These are phyloP conservation scores for Nasua narica DNA, from an alignment of 2,797 vertebrate genomes.

Conservation along the genomic window DNA sequence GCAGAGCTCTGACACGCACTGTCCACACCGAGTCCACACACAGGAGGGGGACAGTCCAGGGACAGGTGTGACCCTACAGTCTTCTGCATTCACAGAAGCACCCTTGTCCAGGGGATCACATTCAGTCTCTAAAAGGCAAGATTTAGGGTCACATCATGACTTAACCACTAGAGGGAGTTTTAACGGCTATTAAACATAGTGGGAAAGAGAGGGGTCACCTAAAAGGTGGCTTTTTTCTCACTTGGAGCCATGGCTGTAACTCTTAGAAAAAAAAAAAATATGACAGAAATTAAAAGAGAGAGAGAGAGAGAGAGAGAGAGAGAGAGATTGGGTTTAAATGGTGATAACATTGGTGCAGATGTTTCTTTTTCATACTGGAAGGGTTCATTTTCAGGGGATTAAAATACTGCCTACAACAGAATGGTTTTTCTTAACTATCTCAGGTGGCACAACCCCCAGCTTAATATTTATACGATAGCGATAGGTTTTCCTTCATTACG, in stretches of 20 bases:
- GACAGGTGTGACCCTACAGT: neutral
- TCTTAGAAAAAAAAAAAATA: neutral
- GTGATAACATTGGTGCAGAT: neutral
- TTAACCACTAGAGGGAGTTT: conserved; percentile 47
- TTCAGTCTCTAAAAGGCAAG: neutral
- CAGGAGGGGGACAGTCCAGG: neutral
- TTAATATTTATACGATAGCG: neutral
- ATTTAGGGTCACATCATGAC: neutral
- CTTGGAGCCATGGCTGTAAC: neutral
- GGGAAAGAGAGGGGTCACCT: neutral
- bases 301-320: too few species aligned
- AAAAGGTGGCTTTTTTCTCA: neutral
- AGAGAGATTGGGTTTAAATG: neutral
- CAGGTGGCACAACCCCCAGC: neutral
- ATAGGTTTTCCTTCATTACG: neutral
- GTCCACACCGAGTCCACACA: neutral
- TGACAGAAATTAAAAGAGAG: neutral
- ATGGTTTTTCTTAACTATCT: neutral
- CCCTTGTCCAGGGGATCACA: neutral
- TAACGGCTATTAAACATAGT: neutral
- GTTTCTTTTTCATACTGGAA: neutral
- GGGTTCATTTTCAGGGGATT: neutral
- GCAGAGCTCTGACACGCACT: neutral
- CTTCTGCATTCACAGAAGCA: neutral
- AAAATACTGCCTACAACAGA: neutral